Evolutionary conservation across 2,797 vertebrate genomes (phyloP).

Genomic region (Meriones psammophilus): DNA sequence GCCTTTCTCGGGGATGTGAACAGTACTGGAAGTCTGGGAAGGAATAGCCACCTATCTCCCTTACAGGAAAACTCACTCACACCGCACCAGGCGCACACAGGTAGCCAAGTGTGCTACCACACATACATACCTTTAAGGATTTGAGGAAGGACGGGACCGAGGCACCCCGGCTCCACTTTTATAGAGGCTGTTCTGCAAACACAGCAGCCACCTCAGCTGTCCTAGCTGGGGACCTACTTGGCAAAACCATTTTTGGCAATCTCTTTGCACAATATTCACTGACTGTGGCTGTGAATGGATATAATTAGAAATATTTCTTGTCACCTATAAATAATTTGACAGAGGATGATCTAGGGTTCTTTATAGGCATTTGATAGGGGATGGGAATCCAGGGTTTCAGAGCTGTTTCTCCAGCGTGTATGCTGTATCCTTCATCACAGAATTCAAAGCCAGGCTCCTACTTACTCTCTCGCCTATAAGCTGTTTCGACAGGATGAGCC

Average conservation of each 20-base stretch:
- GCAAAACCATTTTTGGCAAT: conserved; percentile 86
- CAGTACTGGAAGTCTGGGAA: conserved; percentile 17
- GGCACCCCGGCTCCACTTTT: conserved; percentile 83
- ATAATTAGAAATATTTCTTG: conserved; percentile 91
- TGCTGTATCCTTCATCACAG: conserved; percentile 70
- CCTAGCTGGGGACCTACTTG: conserved; percentile 86
- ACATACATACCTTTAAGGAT: conserved; percentile 86
- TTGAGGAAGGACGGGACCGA: conserved; percentile 83
- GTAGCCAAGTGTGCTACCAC: neutral
- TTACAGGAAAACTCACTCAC: neutral
- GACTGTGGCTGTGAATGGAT: conserved; percentile 89
- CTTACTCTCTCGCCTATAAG: conserved; percentile 57
- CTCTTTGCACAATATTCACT: conserved; percentile 88
- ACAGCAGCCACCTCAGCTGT: conserved; percentile 88
- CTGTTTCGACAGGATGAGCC: conserved; percentile 39
- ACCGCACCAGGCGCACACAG: conserved; percentile 64
- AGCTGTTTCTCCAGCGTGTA: conserved; percentile 66
- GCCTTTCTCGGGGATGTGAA: conserved; percentile 33
- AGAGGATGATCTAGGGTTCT: conserved; percentile 82
- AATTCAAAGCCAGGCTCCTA: conserved; percentile 71
- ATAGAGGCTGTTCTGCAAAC: conserved; percentile 88
- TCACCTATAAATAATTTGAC: conserved; percentile 89
- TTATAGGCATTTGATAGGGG: conserved; percentile 82
- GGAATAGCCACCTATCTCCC: neutral
- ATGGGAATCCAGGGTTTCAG: conserved; percentile 73